Conservation (phyloP, 2,797 vertebrate species). For the Erpetoichthys calabaricus region DNA sequence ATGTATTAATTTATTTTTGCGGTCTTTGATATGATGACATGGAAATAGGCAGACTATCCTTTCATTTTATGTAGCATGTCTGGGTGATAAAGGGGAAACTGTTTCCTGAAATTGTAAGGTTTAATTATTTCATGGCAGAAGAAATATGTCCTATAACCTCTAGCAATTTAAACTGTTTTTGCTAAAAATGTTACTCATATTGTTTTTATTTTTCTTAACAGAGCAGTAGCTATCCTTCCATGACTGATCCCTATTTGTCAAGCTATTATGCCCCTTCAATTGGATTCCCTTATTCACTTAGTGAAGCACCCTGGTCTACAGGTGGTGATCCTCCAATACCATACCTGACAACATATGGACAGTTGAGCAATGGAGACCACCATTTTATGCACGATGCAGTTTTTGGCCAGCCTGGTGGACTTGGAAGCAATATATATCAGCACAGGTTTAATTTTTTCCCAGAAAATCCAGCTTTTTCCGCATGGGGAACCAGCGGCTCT, state of each 20-base stretch:
- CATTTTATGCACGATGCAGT: slow-evolving; percentile 91
- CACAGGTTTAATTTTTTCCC: slow-evolving; percentile 93
- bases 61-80: too few species aligned
- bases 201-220: slow-evolving; percentile 32
- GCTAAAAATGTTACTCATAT: too few species aligned
- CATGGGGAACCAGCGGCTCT: slow-evolving; percentile 84
- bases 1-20: too few species aligned
- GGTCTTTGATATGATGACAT: too few species aligned
- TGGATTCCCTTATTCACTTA: slow-evolving; percentile 85
- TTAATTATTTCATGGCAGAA: too few species aligned
- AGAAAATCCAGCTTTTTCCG: slow-evolving; percentile 85
- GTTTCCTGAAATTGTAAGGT: too few species aligned
- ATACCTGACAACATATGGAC: slow-evolving; percentile 85
- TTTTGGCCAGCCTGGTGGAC: slow-evolving; percentile 82
- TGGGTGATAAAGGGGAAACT: too few species aligned
- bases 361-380: slow-evolving; percentile 89
- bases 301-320: slow-evolving; percentile 89
- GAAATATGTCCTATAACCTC: too few species aligned
- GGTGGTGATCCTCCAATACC: slow-evolving; percentile 89
- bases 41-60: too few species aligned
- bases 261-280: slow-evolving; percentile 91
- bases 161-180: too few species aligned
- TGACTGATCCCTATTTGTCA: slow-evolving; percentile 88
- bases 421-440: slow-evolving; percentile 84
- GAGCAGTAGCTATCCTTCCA: slow-evolving; percentile 93